These are phyloP conservation scores for Excalfactoria chinensis DNA, from an alignment of 2,113 vertebrate genomes.

Conservation along the genomic window DNA sequence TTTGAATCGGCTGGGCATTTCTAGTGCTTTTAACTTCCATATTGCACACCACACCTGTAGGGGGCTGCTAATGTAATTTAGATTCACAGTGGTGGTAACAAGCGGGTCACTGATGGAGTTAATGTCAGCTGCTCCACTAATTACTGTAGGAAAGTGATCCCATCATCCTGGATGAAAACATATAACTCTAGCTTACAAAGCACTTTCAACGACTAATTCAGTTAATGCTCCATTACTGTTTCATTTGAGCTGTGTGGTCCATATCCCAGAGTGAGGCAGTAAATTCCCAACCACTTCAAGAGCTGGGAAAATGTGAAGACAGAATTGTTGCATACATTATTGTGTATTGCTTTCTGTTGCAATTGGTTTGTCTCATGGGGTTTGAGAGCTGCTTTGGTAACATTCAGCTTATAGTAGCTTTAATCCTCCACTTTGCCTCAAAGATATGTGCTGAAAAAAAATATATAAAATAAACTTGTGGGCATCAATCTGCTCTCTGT, in stretches of 20 bases:
- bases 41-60: conserved; percentile 6
- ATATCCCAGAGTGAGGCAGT: neutral
- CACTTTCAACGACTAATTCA: conserved; percentile 54
- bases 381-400: neutral
- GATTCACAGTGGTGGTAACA: conserved; percentile 46
- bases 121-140: conserved; percentile 52
- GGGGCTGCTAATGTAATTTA: conserved; percentile 61
- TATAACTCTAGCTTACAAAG: conserved; percentile 23
- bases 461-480: neutral
- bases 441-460: neutral
- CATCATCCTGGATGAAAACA: conserved; percentile 15
- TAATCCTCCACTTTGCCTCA: neutral
- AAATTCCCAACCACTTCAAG: conserved; percentile 8
- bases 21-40: conserved; percentile 12
- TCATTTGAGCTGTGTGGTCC: neutral
- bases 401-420: neutral
- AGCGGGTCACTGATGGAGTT: conserved; percentile 11
- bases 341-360: neutral
- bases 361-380: neutral
- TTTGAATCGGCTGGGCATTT: neutral
- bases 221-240: conserved; percentile 55
- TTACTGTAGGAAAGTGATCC: conserved; percentile 57
- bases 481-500: rapidly evolving
- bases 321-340: neutral
- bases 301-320: neutral